Conservation (phyloP, 2,113 vertebrate genomes). For the Nibea albiflora region DNA sequence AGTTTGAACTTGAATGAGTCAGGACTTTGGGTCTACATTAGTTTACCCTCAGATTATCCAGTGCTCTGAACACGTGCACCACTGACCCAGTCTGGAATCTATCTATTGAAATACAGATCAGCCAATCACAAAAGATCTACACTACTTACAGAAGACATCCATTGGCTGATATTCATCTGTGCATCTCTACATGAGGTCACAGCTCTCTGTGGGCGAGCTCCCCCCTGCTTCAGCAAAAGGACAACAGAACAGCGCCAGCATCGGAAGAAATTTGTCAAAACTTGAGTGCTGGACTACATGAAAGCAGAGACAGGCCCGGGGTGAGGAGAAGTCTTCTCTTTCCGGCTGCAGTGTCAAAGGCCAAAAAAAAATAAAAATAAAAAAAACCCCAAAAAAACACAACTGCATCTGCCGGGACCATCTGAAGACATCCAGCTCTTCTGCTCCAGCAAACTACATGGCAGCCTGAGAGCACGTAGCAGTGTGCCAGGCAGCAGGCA, state of each 20-base stretch:
- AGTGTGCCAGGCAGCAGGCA: constrained; percentile 61
- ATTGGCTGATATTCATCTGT: neutral
- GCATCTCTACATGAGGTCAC: neutral
- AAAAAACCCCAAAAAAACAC: neutral
- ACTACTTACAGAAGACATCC: neutral
- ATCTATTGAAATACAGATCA: neutral
- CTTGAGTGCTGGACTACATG: constrained; percentile 35
- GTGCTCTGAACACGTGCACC: neutral
- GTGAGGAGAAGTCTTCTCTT: constrained; percentile 36
- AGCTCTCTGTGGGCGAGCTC: neutral
- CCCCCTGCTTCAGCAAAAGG: neutral
- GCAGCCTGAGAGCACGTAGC: constrained; percentile 50
- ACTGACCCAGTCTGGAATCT: neutral
- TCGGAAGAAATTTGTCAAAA: constrained; percentile 44
- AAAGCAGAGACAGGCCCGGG: constrained; percentile 29
- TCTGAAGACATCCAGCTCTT: constrained; percentile 71
- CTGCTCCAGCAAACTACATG: constrained; percentile 55
- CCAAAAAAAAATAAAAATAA: neutral
- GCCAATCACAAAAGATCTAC: neutral
- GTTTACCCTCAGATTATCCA: neutral
- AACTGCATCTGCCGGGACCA: constrained; percentile 70
- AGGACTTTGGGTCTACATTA: neutral
- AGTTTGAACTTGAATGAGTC: neutral
- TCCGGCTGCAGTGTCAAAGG: constrained; percentile 46
- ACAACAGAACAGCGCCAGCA: constrained; percentile 11